phyloP scores from a whole-genome alignment of 30 jellyfish, hydroid and myxozoan species.

The Rhopilema esculentum region DNA sequence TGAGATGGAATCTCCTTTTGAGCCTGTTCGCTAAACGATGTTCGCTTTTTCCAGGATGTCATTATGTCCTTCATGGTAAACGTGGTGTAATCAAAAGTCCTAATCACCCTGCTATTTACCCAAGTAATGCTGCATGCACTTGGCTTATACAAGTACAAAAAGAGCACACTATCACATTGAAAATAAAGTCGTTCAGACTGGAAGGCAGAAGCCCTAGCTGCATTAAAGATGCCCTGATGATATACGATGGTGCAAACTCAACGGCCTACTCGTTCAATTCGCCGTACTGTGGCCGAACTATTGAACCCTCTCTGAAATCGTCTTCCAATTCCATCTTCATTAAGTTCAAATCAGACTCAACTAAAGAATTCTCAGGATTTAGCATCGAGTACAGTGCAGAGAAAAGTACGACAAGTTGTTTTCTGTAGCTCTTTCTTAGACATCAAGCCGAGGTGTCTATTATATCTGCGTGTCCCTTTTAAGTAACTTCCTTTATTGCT shows the following conservation, averaged over 20 bases:
- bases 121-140: slow-evolving; percentile 74
- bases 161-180: slow-evolving; percentile 68
- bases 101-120: slow-evolving; percentile 74
- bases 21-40: neutral
- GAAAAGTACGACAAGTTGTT: slow-evolving; percentile 53
- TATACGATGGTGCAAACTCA: slow-evolving; percentile 85
- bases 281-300: slow-evolving; percentile 79
- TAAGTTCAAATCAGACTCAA: slow-evolving; percentile 71
- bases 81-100: slow-evolving; percentile 78
- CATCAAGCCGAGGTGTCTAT: no score
- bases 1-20: neutral
- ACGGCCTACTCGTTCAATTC: slow-evolving; percentile 61
- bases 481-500: no score
- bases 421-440: neutral
- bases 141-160: slow-evolving; percentile 81
- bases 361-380: slow-evolving; percentile 63
- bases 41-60: slow-evolving; percentile 35
- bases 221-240: slow-evolving; percentile 71
- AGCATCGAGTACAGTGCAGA: slow-evolving; percentile 66
- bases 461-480: no score
- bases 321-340: slow-evolving; percentile 61
- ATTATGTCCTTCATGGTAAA: slow-evolving; percentile 29
- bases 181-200: slow-evolving; percentile 56
- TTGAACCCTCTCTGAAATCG: slow-evolving; percentile 68
- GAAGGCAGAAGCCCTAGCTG: slow-evolving; percentile 81